These are phyloP conservation scores for Rhadina sibilatrix DNA, from an alignment of 2,113 vertebrate species.

Conservation along the genomic window DNA sequence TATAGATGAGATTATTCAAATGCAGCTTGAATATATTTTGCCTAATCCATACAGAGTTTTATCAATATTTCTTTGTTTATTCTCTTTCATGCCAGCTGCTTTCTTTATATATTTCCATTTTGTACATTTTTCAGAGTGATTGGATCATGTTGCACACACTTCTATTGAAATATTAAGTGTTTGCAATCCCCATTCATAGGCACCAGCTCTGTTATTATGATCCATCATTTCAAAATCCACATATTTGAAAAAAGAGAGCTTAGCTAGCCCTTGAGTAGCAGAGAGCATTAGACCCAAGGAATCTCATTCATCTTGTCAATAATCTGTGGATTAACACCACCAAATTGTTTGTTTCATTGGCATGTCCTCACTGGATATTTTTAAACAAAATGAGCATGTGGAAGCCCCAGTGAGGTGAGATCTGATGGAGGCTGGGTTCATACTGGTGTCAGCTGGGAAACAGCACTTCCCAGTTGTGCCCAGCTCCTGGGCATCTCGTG, in stretches of 20 bases:
- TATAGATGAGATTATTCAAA: conserved; percentile 74
- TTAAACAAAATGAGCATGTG: neutral
- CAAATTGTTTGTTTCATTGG: conserved; percentile 38
- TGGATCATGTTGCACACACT: conserved; percentile 73
- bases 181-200: conserved; percentile 67
- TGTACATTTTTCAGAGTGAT: conserved; percentile 80
- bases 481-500: neutral
- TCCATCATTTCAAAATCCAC: conserved; percentile 77
- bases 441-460: neutral
- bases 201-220: conserved; percentile 72
- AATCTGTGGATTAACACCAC: conserved; percentile 65
- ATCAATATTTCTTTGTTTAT: conserved; percentile 81
- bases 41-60: conserved; percentile 67
- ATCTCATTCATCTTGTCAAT: conserved; percentile 70
- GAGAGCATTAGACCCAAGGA: conserved; percentile 68
- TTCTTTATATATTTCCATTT: conserved; percentile 76
- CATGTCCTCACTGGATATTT: neutral
- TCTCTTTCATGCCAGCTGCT: conserved; percentile 69
- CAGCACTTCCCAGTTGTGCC: neutral
- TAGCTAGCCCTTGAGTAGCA: conserved; percentile 57
- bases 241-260: conserved; percentile 67
- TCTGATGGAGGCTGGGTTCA: neutral
- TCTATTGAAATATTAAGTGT: conserved; percentile 81
- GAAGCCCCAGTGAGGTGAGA: neutral
- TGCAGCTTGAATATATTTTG: conserved; percentile 72